A percentile compares a stretch with the other conserved stretches of the same genome.
Evolutionary conservation across 2,888 invertebrate species (phyloP).

Genomic region (Thymelicus sylvestris): DNA sequence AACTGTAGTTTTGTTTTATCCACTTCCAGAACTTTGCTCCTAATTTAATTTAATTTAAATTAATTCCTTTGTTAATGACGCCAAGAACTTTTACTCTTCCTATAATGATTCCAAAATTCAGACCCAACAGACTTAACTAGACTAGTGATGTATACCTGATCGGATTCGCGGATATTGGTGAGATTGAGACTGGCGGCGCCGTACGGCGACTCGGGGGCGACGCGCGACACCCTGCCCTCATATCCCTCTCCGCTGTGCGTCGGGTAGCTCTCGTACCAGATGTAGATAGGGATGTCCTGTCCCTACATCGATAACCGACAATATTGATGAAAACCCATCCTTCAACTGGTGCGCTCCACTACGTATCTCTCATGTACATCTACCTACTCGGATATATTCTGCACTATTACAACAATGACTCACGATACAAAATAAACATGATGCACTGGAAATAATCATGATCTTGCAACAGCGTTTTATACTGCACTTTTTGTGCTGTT

Average conservation of each 20-base stretch:
- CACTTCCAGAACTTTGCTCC: no score
- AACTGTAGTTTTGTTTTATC: no score
- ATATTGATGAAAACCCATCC: slow-evolving; percentile 48
- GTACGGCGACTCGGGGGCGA: slow-evolving; percentile 94
- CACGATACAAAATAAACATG: slow-evolving; percentile 37
- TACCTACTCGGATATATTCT: slow-evolving; percentile 32
- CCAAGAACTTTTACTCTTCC: not conserved
- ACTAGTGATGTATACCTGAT: slow-evolving; percentile 83
- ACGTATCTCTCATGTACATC: slow-evolving; percentile 39
- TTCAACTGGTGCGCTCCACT: slow-evolving; percentile 52
- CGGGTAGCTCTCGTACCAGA: slow-evolving; percentile 99
- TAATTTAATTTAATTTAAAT: no score
- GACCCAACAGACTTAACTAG: not conserved
- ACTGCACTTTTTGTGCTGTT: slow-evolving; percentile 23
- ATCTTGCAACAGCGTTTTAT: slow-evolving; percentile 25
- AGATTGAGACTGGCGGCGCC: slow-evolving; percentile 97
- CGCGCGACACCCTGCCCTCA: slow-evolving; percentile 95
- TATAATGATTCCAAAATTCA: not conserved
- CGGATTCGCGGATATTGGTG: slow-evolving; percentile 96
- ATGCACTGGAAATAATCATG: slow-evolving; percentile 29
- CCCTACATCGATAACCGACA: slow-evolving; percentile 86
- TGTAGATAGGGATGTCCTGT: slow-evolving; percentile 98
- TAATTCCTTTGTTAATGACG: not conserved
- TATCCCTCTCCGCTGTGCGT: slow-evolving; percentile 98
- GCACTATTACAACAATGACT: slow-evolving; percentile 34